Evolutionary conservation across 2,113 vertebrate species (phyloP).

Genomic region (Neopipo cinnamomea): DNA sequence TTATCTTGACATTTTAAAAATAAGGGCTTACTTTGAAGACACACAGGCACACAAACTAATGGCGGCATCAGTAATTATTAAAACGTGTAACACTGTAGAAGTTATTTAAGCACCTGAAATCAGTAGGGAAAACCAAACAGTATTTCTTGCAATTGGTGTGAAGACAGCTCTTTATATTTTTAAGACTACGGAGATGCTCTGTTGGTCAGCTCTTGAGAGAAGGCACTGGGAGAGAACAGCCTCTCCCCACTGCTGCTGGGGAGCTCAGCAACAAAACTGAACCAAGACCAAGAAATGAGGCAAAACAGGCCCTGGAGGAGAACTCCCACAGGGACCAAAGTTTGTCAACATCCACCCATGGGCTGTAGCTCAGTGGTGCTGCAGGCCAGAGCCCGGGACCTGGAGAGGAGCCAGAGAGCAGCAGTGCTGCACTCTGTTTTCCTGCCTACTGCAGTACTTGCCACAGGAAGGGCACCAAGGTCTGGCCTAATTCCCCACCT

Average conservation of each 20-base stretch:
- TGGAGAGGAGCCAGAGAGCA: background rate
- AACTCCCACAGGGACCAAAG: accelerated
- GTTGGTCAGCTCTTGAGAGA: background rate
- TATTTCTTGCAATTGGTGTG: background rate
- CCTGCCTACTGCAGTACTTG: background rate
- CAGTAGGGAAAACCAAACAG: background rate
- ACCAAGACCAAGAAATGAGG: background rate
- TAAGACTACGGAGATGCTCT: background rate
- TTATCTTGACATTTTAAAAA: background rate
- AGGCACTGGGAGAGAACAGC: background rate
- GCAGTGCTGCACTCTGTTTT: accelerated
- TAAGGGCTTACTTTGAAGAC: background rate
- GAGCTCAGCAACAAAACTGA: background rate
- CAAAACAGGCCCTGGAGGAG: background rate
- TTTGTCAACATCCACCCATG: background rate
- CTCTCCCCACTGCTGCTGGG: background rate
- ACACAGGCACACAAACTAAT: background rate
- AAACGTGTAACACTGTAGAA: background rate
- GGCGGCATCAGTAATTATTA: background rate
- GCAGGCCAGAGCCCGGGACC: accelerated
- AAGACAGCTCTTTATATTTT: background rate
- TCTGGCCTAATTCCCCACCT: background rate
- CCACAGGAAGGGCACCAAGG: background rate
- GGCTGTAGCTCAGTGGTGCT: background rate
- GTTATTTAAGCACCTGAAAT: background rate